A percentile compares a stretch with the other conserved stretches of the same genome.
Conservation (phyloP, 2,888 invertebrate genomes). For the Thera obeliscata region DNA sequence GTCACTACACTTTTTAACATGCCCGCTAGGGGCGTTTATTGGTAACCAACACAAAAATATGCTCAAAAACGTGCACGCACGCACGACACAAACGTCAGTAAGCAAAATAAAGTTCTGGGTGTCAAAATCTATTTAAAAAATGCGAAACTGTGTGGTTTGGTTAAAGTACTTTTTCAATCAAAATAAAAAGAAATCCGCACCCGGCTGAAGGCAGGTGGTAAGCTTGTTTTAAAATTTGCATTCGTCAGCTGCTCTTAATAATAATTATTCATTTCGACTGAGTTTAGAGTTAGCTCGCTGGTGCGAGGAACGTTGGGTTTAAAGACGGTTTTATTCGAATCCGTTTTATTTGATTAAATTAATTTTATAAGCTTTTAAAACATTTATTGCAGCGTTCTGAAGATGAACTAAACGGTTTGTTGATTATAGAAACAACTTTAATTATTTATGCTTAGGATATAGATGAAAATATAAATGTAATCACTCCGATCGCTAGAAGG, state of each 20-base stretch:
- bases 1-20: too few relatives aligned
- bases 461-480: too few relatives aligned
- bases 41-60: too few relatives aligned
- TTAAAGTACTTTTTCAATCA: not conserved
- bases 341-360: conserved; percentile 4
- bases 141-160: too few relatives aligned
- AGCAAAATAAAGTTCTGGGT: too few relatives aligned
- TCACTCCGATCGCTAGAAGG: too few relatives aligned
- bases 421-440: too few relatives aligned
- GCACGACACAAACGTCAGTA: too few relatives aligned
- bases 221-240: conserved; percentile 55
- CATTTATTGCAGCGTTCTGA: not conserved
- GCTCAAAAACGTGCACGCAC: too few relatives aligned
- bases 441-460: too few relatives aligned
- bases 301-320: conserved; percentile 12
- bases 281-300: conserved; percentile 43
- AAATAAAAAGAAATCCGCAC: not conserved
- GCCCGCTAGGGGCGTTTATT: too few relatives aligned
- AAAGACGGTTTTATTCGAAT: not conserved
- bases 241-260: conserved; percentile 69
- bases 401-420: not conserved
- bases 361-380: not conserved
- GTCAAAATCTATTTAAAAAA: too few relatives aligned
- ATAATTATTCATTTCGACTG: conserved; percentile 63
- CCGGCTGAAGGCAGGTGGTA: conserved; percentile 27